Conservation (phyloP, 2,888 invertebrate genomes). For the Sthenelais limicola region DNA sequence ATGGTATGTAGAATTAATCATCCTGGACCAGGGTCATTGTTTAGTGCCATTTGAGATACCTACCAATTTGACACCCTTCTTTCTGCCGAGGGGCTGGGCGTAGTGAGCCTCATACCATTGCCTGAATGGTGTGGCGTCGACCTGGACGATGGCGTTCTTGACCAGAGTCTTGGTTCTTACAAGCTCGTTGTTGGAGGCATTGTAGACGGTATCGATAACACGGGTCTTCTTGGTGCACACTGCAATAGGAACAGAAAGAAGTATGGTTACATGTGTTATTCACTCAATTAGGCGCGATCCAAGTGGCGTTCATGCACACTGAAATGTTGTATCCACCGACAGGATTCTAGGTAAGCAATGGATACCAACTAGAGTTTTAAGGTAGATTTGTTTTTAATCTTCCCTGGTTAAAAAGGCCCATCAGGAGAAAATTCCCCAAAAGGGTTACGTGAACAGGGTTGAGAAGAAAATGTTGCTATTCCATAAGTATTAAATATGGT, state of each 20-base stretch:
- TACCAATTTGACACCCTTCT: slow-evolving; percentile 88
- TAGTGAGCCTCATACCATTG: slow-evolving; percentile 99
- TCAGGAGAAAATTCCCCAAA: not conserved
- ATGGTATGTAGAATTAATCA: no score
- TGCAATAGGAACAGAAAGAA: no score
- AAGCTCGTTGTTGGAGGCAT: slow-evolving; percentile 99
- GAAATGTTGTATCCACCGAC: not conserved
- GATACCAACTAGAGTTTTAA: not conserved
- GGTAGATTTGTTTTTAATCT: not conserved
- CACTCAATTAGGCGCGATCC: no score
- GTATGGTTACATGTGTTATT: no score
- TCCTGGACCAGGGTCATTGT: no score
- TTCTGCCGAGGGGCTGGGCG: slow-evolving; percentile 93
- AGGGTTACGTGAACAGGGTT: slow-evolving; percentile 20
- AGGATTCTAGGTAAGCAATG: slow-evolving; percentile 1
- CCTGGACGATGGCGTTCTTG: slow-evolving; percentile 96
- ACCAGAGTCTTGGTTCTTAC: slow-evolving; percentile 99
- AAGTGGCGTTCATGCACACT: not conserved
- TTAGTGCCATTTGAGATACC: no score
- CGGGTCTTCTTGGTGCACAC: slow-evolving; percentile 94
- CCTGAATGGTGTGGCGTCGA: slow-evolving; percentile 98
- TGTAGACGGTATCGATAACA: slow-evolving; percentile 99
- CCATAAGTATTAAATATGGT: no score
- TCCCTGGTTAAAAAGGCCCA: slow-evolving; percentile 9
- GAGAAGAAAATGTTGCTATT: no score